Evolutionary conservation across 2,888 invertebrate genomes (phyloP).

Genomic region (Alloscopus bannaensis): DNA sequence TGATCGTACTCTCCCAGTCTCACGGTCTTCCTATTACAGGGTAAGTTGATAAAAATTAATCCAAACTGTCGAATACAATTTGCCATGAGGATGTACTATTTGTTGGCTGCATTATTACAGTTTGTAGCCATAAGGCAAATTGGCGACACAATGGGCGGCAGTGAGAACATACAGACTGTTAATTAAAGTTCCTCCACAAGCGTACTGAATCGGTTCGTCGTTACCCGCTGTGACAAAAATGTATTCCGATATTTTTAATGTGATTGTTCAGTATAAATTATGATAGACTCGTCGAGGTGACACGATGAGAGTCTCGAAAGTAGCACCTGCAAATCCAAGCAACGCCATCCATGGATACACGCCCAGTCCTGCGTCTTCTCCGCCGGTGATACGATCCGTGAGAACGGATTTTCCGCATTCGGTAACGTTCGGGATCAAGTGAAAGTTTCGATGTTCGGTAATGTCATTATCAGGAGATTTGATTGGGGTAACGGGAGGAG

Average conservation of each 20-base stretch:
- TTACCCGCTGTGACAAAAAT: constrained; percentile 28
- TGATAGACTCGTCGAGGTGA: neutral
- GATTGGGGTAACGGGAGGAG: constrained; percentile 31
- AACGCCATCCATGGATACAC: constrained; percentile 67
- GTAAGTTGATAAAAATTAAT: constrained; percentile 1
- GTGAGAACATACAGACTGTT: constrained; percentile 56
- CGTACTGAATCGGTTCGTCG: constrained; percentile 48
- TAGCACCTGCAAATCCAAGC: constrained; percentile 53
- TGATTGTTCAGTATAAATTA: neutral
- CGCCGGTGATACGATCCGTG: constrained; percentile 63
- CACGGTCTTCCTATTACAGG: constrained; percentile 50
- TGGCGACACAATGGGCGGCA: constrained; percentile 62
- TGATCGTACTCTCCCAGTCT: constrained; percentile 70
- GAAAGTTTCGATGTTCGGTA: constrained; percentile 41
- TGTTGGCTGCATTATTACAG: constrained; percentile 35
- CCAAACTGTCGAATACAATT: neutral
- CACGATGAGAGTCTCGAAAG: neutral
- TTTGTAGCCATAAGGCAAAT: constrained; percentile 54
- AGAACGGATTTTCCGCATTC: constrained; percentile 53
- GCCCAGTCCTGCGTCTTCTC: constrained; percentile 60
- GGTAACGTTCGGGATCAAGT: constrained; percentile 47
- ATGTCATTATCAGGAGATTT: constrained; percentile 18
- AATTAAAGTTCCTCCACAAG: constrained; percentile 62
- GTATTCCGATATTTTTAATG: neutral
- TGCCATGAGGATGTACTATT: neutral